These are phyloP conservation scores for Andrena trimmerana DNA, from an alignment of 2,888 invertebrate genomes.

Conservation along the genomic window DNA sequence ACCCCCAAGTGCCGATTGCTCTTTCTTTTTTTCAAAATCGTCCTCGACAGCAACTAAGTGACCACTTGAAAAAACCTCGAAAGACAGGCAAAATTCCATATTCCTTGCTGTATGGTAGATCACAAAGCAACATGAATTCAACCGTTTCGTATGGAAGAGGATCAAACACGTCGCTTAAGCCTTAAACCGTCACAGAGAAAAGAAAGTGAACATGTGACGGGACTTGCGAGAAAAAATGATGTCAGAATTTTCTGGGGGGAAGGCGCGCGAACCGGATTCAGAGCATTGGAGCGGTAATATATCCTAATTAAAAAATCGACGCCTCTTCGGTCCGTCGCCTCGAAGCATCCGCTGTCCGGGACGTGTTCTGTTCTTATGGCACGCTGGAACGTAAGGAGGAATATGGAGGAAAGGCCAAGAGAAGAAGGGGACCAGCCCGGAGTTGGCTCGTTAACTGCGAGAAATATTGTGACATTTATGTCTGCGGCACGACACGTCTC, in stretches of 20 bases:
- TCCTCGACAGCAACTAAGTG: too few species aligned
- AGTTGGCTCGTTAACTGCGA: constrained; percentile 83
- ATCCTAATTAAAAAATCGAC: constrained; percentile 84
- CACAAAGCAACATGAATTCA: neutral
- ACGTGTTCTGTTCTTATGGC: constrained; percentile 53
- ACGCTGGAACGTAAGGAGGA: constrained; percentile 62
- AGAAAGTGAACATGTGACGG: constrained; percentile 30
- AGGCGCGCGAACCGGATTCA: constrained; percentile 46
- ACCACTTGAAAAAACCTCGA: too few species aligned
- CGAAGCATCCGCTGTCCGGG: constrained; percentile 69
- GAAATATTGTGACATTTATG: constrained; percentile 85
- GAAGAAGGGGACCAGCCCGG: constrained; percentile 64
- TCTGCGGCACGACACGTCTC: constrained; percentile 78
- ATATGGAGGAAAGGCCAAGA: constrained; percentile 48
- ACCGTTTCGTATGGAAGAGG: neutral
- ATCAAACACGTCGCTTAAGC: neutral
- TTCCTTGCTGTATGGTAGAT: neutral
- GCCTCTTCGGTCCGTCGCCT: constrained; percentile 81
- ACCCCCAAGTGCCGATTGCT: too few species aligned
- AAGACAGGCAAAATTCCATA: too few species aligned
- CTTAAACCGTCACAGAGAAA: neutral
- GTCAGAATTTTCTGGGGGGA: constrained; percentile 37
- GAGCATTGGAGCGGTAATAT: constrained; percentile 58
- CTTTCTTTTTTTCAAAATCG: too few species aligned
- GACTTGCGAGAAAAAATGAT: constrained; percentile 30